These are phyloP conservation scores for Sceliomorpha sp. DNA, from an alignment of 2,888 invertebrate species.

Conservation along the genomic window DNA sequence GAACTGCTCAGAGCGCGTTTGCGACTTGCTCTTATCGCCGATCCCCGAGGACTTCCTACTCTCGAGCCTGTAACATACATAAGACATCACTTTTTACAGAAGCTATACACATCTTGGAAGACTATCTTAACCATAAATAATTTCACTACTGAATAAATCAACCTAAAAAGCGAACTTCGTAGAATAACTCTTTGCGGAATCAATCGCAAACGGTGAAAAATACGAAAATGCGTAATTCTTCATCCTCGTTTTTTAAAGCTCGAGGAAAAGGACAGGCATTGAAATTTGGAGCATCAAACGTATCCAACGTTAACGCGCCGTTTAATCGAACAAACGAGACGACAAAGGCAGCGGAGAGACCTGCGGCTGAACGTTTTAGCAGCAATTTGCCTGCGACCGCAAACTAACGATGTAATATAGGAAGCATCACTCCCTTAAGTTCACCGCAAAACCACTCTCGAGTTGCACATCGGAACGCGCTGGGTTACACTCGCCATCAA, in stretches of 20 bases:
- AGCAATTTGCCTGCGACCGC: conserved; percentile 76
- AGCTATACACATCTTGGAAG: not conserved
- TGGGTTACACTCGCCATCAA: conserved; percentile 1
- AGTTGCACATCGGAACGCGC: conserved; percentile 29
- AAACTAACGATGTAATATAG: conserved; percentile 72
- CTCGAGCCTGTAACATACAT: conserved; percentile 76
- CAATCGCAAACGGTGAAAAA: too few species aligned
- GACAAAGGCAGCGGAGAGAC: conserved; percentile 45
- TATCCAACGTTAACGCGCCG: conserved; percentile 26
- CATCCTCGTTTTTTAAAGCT: conserved; percentile 9
- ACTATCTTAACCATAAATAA: not conserved
- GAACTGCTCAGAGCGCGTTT: conserved; percentile 97
- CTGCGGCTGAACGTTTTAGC: conserved; percentile 74
- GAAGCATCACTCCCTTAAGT: conserved; percentile 62
- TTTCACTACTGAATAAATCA: conserved; percentile 13
- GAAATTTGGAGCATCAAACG: conserved; percentile 18
- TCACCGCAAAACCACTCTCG: conserved; percentile 54
- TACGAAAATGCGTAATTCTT: too few species aligned
- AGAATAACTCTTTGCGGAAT: too few species aligned
- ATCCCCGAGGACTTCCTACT: conserved; percentile 85
- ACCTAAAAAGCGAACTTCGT: too few species aligned
- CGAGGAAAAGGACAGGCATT: conserved; percentile 11
- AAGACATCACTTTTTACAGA: not conserved
- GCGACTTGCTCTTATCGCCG: conserved; percentile 85
- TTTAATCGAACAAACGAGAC: conserved; percentile 52